Conservation (phyloP, 1,140 invertebrate genomes). For the Zaprionus kolodkinae region DNA sequence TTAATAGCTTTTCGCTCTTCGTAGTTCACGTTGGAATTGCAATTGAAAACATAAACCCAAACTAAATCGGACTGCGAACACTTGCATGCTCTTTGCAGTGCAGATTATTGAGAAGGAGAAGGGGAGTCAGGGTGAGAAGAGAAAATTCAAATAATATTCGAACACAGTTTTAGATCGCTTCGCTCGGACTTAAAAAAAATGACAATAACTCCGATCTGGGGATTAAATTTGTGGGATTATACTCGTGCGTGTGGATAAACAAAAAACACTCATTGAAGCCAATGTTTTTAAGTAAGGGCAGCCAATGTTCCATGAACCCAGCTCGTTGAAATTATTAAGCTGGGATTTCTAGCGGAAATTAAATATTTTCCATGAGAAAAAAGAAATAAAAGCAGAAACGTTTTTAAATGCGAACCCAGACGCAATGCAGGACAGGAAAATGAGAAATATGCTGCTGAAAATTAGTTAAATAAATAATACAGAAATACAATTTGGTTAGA, state of each 20-base stretch:
- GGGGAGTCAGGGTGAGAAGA: not conserved
- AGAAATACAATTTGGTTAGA: not conserved
- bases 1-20: slow-evolving; percentile 56
- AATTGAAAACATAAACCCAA: slow-evolving; percentile 47
- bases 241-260: not conserved
- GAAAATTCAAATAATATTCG: not conserved
- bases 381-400: slow-evolving; percentile 2
- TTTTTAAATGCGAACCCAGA: slow-evolving; percentile 6
- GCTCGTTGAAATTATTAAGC: not conserved
- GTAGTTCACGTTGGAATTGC: slow-evolving; percentile 50
- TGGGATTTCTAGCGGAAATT: slow-evolving; percentile 23
- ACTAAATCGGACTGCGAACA: slow-evolving; percentile 9
- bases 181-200: not conserved
- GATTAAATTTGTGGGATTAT: not conserved
- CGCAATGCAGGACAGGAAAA: not conserved
- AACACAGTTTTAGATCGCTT: not conserved
- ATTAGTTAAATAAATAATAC: slow-evolving; percentile 1
- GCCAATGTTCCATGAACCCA: not conserved
- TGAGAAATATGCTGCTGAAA: not conserved
- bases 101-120: not conserved
- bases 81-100: slow-evolving; percentile 18
- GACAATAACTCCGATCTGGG: not conserved
- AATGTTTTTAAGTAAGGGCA: not conserved
- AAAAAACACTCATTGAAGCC: not conserved
- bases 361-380: slow-evolving; percentile 23